Percentiles rank a stretch among this genome's conserved stretches.
phyloP scores from a whole-genome alignment of 2,888 invertebrate species.

The Plagodis dolabraria region DNA sequence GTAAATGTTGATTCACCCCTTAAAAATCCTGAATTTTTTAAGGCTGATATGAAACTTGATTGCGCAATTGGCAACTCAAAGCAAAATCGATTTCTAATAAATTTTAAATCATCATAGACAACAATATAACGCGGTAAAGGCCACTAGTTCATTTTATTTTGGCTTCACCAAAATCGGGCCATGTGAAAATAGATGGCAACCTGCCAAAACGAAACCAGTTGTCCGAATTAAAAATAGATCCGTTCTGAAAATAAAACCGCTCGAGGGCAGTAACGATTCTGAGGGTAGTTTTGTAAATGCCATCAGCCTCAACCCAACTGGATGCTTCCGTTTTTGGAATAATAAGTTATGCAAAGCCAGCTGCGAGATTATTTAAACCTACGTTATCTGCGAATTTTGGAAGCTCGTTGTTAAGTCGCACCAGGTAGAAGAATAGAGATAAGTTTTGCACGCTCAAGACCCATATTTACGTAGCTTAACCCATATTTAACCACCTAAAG shows the following conservation, averaged over 20 bases:
- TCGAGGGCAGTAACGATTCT: slow-evolving; percentile 14
- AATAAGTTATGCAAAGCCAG: background rate
- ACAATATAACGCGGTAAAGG: background rate
- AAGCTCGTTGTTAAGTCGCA: no score
- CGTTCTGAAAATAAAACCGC: slow-evolving; percentile 27
- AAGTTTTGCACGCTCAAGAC: no score
- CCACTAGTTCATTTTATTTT: slow-evolving; percentile 31
- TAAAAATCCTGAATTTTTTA: no score
- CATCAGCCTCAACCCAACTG: slow-evolving; percentile 2
- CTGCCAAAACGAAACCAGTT: slow-evolving; percentile 25
- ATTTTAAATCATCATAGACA: no score
- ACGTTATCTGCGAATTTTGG: background rate
- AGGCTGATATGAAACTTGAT: no score
- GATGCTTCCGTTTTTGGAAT: background rate
- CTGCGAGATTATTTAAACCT: background rate
- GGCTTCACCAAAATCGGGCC: slow-evolving; percentile 25
- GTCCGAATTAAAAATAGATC: slow-evolving; percentile 31
- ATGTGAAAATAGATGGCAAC: slow-evolving; percentile 25
- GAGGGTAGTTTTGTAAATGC: slow-evolving; percentile 17
- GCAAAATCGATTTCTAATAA: no score
- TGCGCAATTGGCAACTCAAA: no score
- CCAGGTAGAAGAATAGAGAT: no score
- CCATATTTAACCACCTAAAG: no score
- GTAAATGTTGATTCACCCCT: no score
- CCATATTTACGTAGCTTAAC: no score